phyloP scores from a whole-genome alignment of 2,797 vertebrate species.

The Coregonus sp. region DNA sequence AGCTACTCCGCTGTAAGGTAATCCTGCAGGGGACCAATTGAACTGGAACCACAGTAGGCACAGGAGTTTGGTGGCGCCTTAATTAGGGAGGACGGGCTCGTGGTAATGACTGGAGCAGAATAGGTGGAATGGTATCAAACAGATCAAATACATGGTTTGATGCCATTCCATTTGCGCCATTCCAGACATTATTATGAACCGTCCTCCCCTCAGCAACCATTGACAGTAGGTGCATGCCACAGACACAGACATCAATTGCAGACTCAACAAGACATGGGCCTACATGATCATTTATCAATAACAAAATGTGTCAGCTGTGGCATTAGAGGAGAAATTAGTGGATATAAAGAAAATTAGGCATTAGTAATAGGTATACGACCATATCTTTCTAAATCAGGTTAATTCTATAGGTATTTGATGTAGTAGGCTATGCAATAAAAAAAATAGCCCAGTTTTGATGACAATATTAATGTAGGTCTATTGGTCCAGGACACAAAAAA shows the following conservation, averaged over 20 bases:
- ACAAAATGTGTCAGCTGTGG: background rate
- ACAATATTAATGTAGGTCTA: background rate
- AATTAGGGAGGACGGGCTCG: too few species aligned
- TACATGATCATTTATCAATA: background rate
- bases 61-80: too few species aligned
- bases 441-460: background rate
- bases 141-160: too few species aligned
- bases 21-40: background rate
- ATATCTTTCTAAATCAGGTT: background rate
- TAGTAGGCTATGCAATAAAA: background rate
- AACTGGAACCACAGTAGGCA: background rate
- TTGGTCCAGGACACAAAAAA: background rate
- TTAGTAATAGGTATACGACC: background rate
- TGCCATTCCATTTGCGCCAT: too few species aligned
- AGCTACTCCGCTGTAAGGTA: background rate
- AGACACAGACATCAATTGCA: background rate
- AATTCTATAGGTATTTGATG: background rate
- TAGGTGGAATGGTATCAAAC: too few species aligned
- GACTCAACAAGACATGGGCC: background rate
- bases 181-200: too few species aligned
- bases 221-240: background rate
- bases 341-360: background rate
- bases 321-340: background rate
- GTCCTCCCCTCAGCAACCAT: too few species aligned
- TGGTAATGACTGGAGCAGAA: too few species aligned